Percentiles rank a stretch among this genome's conserved stretches.
Conservation (phyloP, 2,113 vertebrate species). For the Bombycilla garrulus region DNA sequence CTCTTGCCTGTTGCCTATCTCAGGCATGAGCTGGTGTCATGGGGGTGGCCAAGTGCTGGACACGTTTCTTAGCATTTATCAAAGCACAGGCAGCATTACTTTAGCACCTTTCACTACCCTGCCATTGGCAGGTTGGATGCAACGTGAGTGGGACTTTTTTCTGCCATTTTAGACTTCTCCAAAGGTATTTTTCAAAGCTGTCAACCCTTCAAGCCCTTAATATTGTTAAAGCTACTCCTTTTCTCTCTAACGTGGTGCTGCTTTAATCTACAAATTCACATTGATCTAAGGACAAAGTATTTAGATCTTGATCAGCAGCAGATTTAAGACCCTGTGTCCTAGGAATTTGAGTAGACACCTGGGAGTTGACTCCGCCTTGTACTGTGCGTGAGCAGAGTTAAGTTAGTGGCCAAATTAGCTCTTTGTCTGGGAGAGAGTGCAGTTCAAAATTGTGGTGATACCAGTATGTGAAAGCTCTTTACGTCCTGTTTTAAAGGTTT, state of each 20-base stretch:
- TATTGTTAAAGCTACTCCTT: neutral
- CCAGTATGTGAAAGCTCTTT: neutral
- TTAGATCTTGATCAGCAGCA: neutral
- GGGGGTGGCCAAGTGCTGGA: neutral
- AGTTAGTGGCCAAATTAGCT: neutral
- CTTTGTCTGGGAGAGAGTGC: neutral
- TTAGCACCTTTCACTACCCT: neutral
- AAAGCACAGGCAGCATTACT: neutral
- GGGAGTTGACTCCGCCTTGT: neutral
- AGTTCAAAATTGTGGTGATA: neutral
- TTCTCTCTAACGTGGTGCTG: neutral
- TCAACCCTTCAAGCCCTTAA: neutral
- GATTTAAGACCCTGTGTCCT: neutral
- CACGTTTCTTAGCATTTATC: neutral
- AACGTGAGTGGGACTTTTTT: neutral
- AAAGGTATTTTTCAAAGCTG: neutral
- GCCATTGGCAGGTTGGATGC: neutral
- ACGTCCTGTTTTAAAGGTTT: neutral
- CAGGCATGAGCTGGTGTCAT: neutral
- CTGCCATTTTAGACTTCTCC: neutral
- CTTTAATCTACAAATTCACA: neutral
- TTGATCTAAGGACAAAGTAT: neutral
- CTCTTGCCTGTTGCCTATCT: rapidly evolving
- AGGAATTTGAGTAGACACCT: neutral
- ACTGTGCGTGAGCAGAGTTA: rapidly evolving